These are phyloP conservation scores for Dipodomys ordii DNA, from an alignment of 2,113 vertebrate genomes.

Conservation along the genomic window DNA sequence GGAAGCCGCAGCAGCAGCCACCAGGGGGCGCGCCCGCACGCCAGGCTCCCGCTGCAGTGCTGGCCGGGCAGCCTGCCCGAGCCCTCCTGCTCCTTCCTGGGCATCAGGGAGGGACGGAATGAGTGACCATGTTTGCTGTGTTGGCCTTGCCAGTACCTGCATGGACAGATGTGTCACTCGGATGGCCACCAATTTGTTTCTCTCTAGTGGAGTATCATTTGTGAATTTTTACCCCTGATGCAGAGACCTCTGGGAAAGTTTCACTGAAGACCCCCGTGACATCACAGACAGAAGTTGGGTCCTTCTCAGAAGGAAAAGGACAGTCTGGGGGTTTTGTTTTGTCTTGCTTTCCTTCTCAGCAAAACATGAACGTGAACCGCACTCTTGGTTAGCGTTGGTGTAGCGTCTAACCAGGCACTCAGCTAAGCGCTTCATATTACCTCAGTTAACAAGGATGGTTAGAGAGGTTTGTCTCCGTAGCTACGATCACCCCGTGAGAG, in stretches of 20 bases:
- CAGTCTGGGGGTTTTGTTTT: neutral
- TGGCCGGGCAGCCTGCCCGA: too few relatives aligned
- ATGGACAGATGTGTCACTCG: accelerated
- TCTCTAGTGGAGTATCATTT: too few relatives aligned
- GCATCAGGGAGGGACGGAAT: too few relatives aligned
- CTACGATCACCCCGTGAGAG: too few relatives aligned
- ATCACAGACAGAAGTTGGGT: neutral
- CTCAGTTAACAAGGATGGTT: too few relatives aligned
- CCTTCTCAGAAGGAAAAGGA: neutral
- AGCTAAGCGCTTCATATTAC: too few relatives aligned
- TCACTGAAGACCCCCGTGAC: neutral
- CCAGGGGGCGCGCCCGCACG: accelerated
- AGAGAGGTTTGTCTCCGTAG: too few relatives aligned
- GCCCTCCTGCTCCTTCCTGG: too few relatives aligned
- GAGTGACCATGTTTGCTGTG: neutral
- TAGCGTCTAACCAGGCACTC: neutral
- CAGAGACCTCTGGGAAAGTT: too few relatives aligned
- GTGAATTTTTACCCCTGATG: too few relatives aligned
- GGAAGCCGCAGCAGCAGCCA: neutral
- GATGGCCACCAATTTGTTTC: too few relatives aligned
- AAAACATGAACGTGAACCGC: neutral
- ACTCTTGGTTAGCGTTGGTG: neutral
- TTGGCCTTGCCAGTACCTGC: neutral
- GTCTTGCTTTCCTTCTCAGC: neutral
- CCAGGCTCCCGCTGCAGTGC: too few relatives aligned